Base-by-base conservation (phyloP, 2,888 invertebrate species). In the Trisateles emortualis region DNA sequence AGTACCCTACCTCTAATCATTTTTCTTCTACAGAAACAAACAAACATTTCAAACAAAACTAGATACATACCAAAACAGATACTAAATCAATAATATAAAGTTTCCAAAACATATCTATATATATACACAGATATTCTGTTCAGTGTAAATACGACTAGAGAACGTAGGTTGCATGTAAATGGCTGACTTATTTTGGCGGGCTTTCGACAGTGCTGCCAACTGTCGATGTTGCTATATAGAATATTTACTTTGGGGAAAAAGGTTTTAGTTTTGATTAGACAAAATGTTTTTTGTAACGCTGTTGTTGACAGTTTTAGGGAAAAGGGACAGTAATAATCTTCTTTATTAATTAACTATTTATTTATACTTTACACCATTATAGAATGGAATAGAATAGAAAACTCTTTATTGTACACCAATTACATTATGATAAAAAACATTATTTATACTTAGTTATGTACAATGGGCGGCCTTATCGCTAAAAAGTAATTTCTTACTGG, bases 111-210 rank as follows among this genome's bases (percentile, higher is more conserved):
- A 59, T 48, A 53, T 6, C 50, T 65, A 79, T 75, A 73, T 77
- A 73, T 76, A 72, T 74, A 13, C 45, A 58, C 68, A 19, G n/a
- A n/a, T n/a, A n/a, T n/a, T n/a, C n/a, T n/a, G n/a, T n/a, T n/a
- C n/a, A n/a, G 74, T 78, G 81, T 81, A 83, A 82, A 84, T 80
- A 83, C 81, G 80, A 80, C 76, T 79, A 76, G 74, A 64, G 63
- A 64, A 76, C 86, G 83, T 79, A 79, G 61, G 73, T 72, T 72
- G 89, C 84, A 90, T 90, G 75, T 80, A 84, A 90, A 90, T 89
- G 81, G 84, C 77, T 72, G 78, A 81, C 80, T 89, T 88, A 89
- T 75, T 75, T 69, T 72, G 74, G 70, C 74, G 74, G 69, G 64
- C 68, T 70, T 74, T 59, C 63, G 29, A 26, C 51, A 33, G 67